These are phyloP conservation scores for Matsumurasca onukii DNA, from an alignment of 1,140 invertebrate species.

Conservation along the genomic window DNA sequence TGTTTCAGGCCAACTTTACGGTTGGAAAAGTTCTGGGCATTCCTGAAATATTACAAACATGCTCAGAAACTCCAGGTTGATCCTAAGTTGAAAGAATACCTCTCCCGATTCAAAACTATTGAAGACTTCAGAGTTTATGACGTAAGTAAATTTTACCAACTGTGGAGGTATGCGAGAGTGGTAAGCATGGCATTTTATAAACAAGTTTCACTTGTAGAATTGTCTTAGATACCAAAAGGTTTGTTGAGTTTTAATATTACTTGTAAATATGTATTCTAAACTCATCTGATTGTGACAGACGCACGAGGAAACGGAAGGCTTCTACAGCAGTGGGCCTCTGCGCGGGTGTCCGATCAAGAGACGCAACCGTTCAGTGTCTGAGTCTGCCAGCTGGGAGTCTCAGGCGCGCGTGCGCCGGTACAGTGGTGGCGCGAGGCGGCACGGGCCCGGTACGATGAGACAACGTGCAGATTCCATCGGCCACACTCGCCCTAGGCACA, in stretches of 20 bases:
- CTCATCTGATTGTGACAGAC: no score
- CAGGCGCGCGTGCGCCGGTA: conserved; percentile 1
- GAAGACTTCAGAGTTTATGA: conserved; percentile 90
- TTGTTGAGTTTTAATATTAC: no score
- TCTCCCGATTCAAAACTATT: conserved; percentile 89
- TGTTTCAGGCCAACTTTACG: conserved; percentile 90
- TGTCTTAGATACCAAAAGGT: no score
- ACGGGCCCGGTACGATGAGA: background rate
- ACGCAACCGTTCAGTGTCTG: conserved; percentile 60
- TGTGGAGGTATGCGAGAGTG: background rate
- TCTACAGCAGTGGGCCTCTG: conserved; percentile 44
- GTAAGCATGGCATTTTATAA: no score
- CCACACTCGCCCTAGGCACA: conserved; percentile 14
- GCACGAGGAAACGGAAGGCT: conserved; percentile 11
- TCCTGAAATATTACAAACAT: conserved; percentile 92
- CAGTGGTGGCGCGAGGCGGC: conserved; percentile 11
- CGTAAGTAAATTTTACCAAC: conserved; percentile 50
- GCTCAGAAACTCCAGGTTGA: conserved; percentile 76
- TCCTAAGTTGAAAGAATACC: conserved; percentile 72
- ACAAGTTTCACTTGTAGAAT: no score
- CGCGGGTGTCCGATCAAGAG: conserved; percentile 51
- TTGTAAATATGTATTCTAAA: no score
- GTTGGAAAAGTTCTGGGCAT: conserved; percentile 99
- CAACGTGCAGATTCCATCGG: conserved; percentile 13
- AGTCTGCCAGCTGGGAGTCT: conserved; percentile 50